Base-by-base conservation (phyloP, 2,797 vertebrate genomes). In the Hafferia zeledoni region DNA sequence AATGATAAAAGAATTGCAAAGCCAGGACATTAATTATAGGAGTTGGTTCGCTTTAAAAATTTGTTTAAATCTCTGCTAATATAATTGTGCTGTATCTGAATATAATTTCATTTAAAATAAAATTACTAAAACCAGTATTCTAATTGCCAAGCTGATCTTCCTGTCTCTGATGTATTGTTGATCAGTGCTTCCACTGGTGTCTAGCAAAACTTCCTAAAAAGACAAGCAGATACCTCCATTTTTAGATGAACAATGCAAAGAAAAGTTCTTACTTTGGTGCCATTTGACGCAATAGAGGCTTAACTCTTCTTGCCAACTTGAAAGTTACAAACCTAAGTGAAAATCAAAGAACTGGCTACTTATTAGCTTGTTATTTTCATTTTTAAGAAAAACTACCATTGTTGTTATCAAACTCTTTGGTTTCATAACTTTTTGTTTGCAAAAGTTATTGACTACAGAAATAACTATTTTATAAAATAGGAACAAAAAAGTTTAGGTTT, bases 71-170 rank as follows among this genome's bases (percentile, higher is more conserved):
- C 9, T 92, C 35, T 93, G 52, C 87, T 79, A 59, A 81, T 83
- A 39, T 47, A 72, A 60, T 44, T 74, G 74, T 33, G 52, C 83
- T 96, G 52, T 90, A 87, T 89, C 41, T 76, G 67, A 83, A 82
- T 88, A 56, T 81, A 20, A 88, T 84, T 89, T 77, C 63, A 50
- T 74, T 87, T 84, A 43, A 94, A 97, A 96, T 95, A 96, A 96
- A 96, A 82, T 68, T 39, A 74, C 8, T 67, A 79, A 93, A 49
- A 5, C 0, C 20, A 33, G 7, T 67, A 31, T 72, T 37, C 8
- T 67, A 0, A 31, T 44, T 56, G n/a, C 20, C 5, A 17, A 65
- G 39, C 25, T 89, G 49, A 50, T 81, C 18, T 72, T 75, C 56
- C 56, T 78, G 11, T 57, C n/a, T 86, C 52, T 84, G 50, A 75